These are phyloP conservation scores for Halcyon badia DNA, from an alignment of 2,797 vertebrate species.

Conservation along the genomic window DNA sequence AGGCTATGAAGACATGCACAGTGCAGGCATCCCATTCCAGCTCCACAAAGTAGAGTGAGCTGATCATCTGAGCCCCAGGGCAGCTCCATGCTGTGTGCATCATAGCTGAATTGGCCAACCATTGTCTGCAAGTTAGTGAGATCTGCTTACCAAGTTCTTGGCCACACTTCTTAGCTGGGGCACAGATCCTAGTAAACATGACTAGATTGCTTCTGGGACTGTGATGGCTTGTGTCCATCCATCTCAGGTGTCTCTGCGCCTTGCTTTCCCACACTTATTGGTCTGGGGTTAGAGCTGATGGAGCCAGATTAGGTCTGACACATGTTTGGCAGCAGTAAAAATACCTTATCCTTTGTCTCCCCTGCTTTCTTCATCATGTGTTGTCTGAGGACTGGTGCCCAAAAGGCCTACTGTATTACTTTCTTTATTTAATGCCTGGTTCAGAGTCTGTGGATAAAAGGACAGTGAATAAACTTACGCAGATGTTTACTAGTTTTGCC, in stretches of 20 bases:
- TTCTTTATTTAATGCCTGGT: not conserved
- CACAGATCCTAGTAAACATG: fast-evolving
- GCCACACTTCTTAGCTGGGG: not conserved
- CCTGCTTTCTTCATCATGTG: not conserved
- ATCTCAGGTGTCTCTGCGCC: not conserved
- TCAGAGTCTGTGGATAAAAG: not conserved
- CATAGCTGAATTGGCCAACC: not conserved
- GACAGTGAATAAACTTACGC: not conserved
- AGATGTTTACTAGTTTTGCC: not conserved
- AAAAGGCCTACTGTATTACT: not conserved
- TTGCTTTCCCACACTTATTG: not conserved
- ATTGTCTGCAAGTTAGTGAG: not conserved
- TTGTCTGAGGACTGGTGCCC: not conserved
- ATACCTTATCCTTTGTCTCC: not conserved
- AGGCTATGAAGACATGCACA: not conserved
- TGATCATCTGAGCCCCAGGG: not conserved
- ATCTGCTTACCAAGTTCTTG: not conserved
- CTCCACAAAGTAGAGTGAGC: not conserved
- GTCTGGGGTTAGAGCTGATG: not conserved
- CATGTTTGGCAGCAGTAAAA: not conserved
- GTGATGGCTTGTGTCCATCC: not conserved
- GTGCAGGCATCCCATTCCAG: not conserved
- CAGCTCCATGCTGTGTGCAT: not conserved
- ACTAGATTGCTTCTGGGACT: not conserved
- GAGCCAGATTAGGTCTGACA: not conserved